Conservation (phyloP, 2,113 vertebrate genomes). For the Sebastes schlegelii region DNA sequence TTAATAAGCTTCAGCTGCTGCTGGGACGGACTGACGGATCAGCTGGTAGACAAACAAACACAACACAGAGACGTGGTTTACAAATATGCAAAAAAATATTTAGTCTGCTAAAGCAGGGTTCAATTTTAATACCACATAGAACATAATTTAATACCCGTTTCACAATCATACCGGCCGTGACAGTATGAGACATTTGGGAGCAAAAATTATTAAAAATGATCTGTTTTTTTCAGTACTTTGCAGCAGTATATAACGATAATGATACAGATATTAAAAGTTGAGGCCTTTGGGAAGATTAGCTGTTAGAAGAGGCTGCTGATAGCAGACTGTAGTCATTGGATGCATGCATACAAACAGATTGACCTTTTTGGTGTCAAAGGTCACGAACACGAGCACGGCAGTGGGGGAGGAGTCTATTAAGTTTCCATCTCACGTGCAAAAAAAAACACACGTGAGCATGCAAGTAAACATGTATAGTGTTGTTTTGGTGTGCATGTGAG, state of each 20-base stretch:
- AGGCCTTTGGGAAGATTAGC: background rate
- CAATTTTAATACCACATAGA: too few species aligned
- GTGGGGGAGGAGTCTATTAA: background rate
- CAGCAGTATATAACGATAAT: background rate
- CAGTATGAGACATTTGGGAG: too few species aligned
- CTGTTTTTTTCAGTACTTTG: too few species aligned
- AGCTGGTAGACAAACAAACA: conserved; percentile 1
- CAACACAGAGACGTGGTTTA: background rate
- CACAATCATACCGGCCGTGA: too few species aligned
- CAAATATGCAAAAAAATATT: too few species aligned
- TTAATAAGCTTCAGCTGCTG: conserved; percentile 65
- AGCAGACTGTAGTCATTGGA: background rate
- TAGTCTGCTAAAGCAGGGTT: too few species aligned
- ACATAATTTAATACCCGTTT: too few species aligned
- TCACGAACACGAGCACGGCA: conserved; percentile 32
- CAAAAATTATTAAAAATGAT: too few species aligned
- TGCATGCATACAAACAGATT: too few species aligned
- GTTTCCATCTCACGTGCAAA: conserved; percentile 9
- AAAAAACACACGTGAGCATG: background rate
- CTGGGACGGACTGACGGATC: conserved; percentile 40
- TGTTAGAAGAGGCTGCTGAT: background rate
- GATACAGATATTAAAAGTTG: background rate
- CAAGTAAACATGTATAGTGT: background rate
- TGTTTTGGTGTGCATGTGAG: background rate
- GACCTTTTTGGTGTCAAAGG: conserved; percentile 11